Conservation (phyloP, 2,888 invertebrate genomes). For the Volucella inanis region DNA sequence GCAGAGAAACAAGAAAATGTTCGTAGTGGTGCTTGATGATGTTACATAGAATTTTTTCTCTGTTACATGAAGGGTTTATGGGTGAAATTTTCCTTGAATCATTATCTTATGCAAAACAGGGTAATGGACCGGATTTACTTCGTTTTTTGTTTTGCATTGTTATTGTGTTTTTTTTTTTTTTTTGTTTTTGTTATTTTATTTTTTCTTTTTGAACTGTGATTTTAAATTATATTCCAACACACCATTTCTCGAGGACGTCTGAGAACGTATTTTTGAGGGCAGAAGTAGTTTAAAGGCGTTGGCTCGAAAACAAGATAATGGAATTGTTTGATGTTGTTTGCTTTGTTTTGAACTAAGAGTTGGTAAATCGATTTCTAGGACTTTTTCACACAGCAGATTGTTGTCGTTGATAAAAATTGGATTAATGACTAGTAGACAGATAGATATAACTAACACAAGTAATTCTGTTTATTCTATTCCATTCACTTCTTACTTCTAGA, state of each 20-base stretch:
- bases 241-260: not conserved
- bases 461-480: not conserved
- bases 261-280: constrained; percentile 1
- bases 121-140: constrained; percentile 11
- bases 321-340: constrained; percentile 2
- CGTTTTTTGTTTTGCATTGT: not conserved
- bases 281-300: constrained; percentile 5
- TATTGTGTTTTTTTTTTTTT: not conserved
- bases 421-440: constrained; percentile 55
- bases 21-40: not conserved
- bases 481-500: not conserved
- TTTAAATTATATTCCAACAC: constrained; percentile 38
- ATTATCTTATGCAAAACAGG: constrained; percentile 62
- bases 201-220: constrained; percentile 17
- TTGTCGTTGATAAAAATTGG: constrained; percentile 21
- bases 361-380: not conserved
- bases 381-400: constrained; percentile 29
- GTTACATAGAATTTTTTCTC: not conserved
- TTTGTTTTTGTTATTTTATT: no score
- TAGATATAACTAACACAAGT: constrained; percentile 42
- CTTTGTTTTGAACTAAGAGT: constrained; percentile 11
- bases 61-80: constrained; percentile 42
- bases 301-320: not conserved
- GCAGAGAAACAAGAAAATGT: not conserved
- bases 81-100: constrained; percentile 41